Evolutionary conservation across 2,113 vertebrate genomes (phyloP), one percentile per base, ranked within the genome.

Genomic region (Crypturellus undulatus): DNA sequence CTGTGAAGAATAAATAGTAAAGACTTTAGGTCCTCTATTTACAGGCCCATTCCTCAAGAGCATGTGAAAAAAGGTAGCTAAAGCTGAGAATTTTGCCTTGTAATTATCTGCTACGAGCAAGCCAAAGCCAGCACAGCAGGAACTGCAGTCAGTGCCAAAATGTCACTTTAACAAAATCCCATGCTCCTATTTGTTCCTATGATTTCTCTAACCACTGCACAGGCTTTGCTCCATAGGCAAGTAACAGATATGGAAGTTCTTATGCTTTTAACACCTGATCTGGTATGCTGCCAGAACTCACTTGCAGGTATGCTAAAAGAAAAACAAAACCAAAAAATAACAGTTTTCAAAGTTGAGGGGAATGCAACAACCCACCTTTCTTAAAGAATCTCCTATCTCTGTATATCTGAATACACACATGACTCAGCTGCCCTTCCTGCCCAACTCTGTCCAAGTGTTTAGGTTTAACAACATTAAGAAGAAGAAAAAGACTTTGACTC

Each of bases 401-500:
- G 13, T 30, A 30, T 56, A 30, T 58, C 28, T 58, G 25, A 25
- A 54, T 26, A 56, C 14, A 56, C 26, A 56, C 26, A 54, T 4
- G 38, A 34, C 30, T 85, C 12, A 38, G 26, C 40, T 36, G 9
- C 18, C 22, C 9, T 47, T 25, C 28, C 12, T 54, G 13, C 20
- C 87, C 4, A 58, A 43, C 18, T 40, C 52, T 52, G 4, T 36
- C 5, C 4, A 34, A 6, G 5, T 64, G 79, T 49, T 12, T n/a
- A 79, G 12, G 4, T 28, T 32, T 78, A 64, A 86, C 2, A 19
- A 76, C 45, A 6, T 43, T 18, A 73, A 51, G 32, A 42, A 54
- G 34, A 36, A 88, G 91, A 72, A 24, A 75, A 45, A 52, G 18
- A n/a, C 21, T 93, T 90, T 4, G 28, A 98, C 99, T 98, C 90